These are phyloP conservation scores for Pseudoips prasinana DNA, from an alignment of 2,888 invertebrate genomes.

Conservation along the genomic window DNA sequence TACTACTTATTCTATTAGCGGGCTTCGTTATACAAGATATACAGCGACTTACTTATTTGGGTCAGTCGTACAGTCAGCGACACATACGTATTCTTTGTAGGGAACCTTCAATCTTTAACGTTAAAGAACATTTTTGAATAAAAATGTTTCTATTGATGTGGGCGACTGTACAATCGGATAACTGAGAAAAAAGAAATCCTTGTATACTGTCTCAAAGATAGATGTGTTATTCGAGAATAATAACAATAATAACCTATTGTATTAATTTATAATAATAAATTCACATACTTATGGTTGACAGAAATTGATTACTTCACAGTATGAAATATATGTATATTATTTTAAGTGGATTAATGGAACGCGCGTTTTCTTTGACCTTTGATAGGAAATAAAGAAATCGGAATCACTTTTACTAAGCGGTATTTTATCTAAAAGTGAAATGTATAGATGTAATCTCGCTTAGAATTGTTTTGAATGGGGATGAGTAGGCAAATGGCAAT, in stretches of 20 bases:
- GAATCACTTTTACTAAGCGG: constrained; percentile 55
- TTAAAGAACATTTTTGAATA: too few relatives aligned
- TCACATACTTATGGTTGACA: constrained; percentile 25
- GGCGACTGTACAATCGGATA: too few relatives aligned
- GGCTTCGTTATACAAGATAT: constrained; percentile 13
- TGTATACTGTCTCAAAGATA: too few relatives aligned
- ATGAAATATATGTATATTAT: constrained; percentile 9
- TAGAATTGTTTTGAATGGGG: constrained; percentile 61
- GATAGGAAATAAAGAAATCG: constrained; percentile 16
- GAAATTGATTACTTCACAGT: constrained; percentile 28
- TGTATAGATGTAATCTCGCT: constrained; percentile 48
- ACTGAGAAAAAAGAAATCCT: too few relatives aligned
- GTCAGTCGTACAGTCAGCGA: constrained; percentile 11
- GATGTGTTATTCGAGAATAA: constrained; percentile 3
- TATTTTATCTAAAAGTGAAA: constrained; percentile 58
- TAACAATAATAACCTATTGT: constrained; percentile 18
- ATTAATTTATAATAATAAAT: constrained; percentile 21
- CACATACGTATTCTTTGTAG: too few relatives aligned
- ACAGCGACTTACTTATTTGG: constrained; percentile 20
- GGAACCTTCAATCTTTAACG: too few relatives aligned
- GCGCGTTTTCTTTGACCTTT: constrained; percentile 47
- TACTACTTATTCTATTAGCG: constrained; percentile 32
- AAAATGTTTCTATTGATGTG: too few relatives aligned
- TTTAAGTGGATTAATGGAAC: constrained; percentile 31
- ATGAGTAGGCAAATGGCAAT: constrained; percentile 54